Evolutionary conservation across 2,888 invertebrate genomes (phyloP).

Genomic region (Caenorhabditis imperialis): DNA sequence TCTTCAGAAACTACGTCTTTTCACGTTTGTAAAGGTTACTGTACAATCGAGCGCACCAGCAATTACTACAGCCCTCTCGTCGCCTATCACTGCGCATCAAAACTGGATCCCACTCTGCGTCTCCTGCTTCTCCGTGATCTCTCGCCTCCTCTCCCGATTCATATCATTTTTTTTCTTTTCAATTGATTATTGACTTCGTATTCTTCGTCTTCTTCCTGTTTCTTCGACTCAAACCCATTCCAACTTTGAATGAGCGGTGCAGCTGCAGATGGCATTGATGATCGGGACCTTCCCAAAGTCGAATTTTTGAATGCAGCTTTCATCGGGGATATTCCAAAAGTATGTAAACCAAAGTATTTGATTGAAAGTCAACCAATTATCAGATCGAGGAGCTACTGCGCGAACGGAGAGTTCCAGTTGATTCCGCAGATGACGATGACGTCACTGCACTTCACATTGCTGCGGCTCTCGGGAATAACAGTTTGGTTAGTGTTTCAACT

Average conservation of each 20-base stretch:
- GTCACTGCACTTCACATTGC: conserved; percentile 75
- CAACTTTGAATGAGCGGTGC: conserved; percentile 48
- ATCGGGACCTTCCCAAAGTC: conserved; percentile 62
- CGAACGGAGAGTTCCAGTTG: conserved; percentile 59
- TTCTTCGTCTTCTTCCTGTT: no score
- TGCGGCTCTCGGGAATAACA: conserved; percentile 69
- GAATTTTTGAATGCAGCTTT: conserved; percentile 58
- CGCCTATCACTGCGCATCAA: no score
- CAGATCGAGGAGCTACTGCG: conserved; percentile 41
- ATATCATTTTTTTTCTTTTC: no score
- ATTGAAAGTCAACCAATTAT: conserved; percentile 3
- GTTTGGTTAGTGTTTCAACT: conserved; percentile 55
- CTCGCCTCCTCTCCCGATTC: no score
- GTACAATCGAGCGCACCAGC: no score
- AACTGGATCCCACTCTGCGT: no score
- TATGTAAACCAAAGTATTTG: conserved; percentile 5
- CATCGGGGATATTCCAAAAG: conserved; percentile 43
- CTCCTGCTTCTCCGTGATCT: no score
- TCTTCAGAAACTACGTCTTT: no score
- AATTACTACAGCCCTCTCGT: no score
- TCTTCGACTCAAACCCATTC: no score
- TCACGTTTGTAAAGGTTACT: no score
- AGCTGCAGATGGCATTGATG: conserved; percentile 60
- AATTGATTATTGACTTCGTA: no score
- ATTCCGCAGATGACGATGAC: conserved; percentile 71